Evolutionary conservation across 2,888 invertebrate genomes (phyloP).

Genomic region (Ophion costatus): DNA sequence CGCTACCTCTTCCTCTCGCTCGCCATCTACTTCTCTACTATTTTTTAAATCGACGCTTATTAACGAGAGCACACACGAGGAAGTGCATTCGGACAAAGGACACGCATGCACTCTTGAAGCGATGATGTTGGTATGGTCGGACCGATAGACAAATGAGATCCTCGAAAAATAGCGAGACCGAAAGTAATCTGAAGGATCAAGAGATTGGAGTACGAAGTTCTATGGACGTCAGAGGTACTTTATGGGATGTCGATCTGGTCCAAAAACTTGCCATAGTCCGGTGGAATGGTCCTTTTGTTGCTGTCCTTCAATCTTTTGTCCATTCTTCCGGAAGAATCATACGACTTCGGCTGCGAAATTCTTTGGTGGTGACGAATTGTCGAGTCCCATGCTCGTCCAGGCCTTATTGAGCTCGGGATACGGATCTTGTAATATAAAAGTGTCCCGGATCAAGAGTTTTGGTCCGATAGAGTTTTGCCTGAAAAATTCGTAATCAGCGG

Average conservation of each 20-base stretch:
- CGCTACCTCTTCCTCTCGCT: slow-evolving; percentile 13
- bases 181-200: slow-evolving; percentile 1
- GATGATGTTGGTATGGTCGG: background rate
- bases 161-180: slow-evolving; percentile 32
- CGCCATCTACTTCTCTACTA: background rate
- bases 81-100: slow-evolving; percentile 36
- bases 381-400: no score
- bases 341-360: background rate
- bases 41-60: slow-evolving; percentile 58
- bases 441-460: no score
- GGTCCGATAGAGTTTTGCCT: no score
- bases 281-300: background rate
- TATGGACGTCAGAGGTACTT: background rate
- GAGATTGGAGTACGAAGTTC: background rate
- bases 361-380: background rate
- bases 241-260: background rate
- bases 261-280: background rate
- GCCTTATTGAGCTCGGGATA: no score
- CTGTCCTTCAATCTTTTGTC: background rate
- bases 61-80: slow-evolving; percentile 41
- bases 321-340: background rate
- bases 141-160: slow-evolving; percentile 9
- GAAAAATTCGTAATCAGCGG: no score
- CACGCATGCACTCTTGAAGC: slow-evolving; percentile 5
- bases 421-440: no score